Base-by-base conservation (phyloP, 2,113 vertebrate species). In the Chrysochloris asiatica region DNA sequence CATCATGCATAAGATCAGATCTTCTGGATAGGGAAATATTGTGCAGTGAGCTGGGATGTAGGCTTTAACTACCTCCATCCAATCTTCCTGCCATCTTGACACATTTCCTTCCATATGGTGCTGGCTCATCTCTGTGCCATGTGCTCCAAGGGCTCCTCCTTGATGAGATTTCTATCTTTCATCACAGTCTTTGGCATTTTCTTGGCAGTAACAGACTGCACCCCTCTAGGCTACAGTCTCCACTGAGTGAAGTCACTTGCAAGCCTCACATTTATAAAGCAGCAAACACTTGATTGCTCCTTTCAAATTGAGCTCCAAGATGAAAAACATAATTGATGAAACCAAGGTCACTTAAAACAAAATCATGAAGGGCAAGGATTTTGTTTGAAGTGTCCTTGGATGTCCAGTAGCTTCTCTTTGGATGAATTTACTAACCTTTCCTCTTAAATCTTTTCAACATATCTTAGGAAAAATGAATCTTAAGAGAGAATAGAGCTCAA, bases 281-380 rank as follows among this genome's bases (percentile, higher is more conserved):
- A 79, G 56, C 38, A 77, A 84, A 88, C 52, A 47, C 72, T 77
- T 81, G 86, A 56, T 61, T 86, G 88, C 72, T 77, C 61, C 89
- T 94, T 91, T 83, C 75, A 86, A 77, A 0, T 81, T 72, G 88
- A 79, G 52, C 90, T 82, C 36, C 5, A 8, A 38, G 48, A 77
- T 24, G 78, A 47, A 54, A 90, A 88, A 83, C 38, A 47, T 91
- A 71, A 93, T 2, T 33, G 77, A 89, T 56, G 84, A 86, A 63
- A 63, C 77, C 19, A 9, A n/a, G n/a, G n/a, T n/a, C n/a, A n/a
- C n/a, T n/a, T n/a, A n/a, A n/a, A n/a, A n/a, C 24, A 90, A 85
- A 28, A 83, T 80, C 50, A 79, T 83, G 28, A 72, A 83, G 65
- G 78, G 65, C 59, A 69, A 48, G 1, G 1, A 17, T 28, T 93